Percentiles rank a stretch among this genome's conserved stretches.
Evolutionary conservation across 2,888 invertebrate species (phyloP).

Genomic region (Cactoblastis cactorum): DNA sequence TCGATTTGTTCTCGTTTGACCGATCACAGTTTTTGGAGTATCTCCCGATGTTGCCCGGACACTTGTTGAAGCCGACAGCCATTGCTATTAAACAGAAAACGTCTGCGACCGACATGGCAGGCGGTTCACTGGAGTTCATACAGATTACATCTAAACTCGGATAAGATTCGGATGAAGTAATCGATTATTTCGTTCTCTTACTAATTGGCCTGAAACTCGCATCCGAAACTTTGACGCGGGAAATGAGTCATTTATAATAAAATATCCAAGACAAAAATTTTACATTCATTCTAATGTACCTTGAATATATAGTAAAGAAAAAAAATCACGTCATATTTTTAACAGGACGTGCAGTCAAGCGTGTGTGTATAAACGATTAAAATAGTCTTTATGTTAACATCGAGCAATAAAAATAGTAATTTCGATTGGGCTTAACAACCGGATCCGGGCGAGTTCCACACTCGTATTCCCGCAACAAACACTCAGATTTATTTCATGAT

Average conservation of each 20-base stretch:
- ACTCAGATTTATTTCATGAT: conserved; percentile 66
- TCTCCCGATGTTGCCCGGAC: conserved; percentile 36
- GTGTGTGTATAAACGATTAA: conserved; percentile 27
- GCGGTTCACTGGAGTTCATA: not conserved
- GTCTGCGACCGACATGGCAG: conserved; percentile 19
- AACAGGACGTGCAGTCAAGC: conserved; percentile 15
- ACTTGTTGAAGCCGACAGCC: conserved; percentile 41
- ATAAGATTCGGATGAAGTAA: conserved; percentile 13
- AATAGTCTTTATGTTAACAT: conserved; percentile 52
- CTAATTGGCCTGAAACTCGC: conserved; percentile 11
- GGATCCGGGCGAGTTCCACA: conserved; percentile 66
- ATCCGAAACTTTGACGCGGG: conserved; percentile 11
- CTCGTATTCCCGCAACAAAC: conserved; percentile 38
- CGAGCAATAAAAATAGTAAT: conserved; percentile 69
- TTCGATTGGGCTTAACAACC: conserved; percentile 65
- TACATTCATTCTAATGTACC: conserved; percentile 11
- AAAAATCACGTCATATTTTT: conserved; percentile 18
- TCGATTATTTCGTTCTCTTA: conserved; percentile 10
- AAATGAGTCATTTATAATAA: conserved; percentile 5
- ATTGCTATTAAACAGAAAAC: conserved; percentile 32
- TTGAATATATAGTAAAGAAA: conserved; percentile 15
- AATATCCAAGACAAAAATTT: conserved; percentile 9
- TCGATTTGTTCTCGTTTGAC: conserved; percentile 12
- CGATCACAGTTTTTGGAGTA: conserved; percentile 26
- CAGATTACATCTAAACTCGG: conserved; percentile 22